Base-by-base conservation (phyloP, 2,888 invertebrate species). In the Craniophora ligustri region DNA sequence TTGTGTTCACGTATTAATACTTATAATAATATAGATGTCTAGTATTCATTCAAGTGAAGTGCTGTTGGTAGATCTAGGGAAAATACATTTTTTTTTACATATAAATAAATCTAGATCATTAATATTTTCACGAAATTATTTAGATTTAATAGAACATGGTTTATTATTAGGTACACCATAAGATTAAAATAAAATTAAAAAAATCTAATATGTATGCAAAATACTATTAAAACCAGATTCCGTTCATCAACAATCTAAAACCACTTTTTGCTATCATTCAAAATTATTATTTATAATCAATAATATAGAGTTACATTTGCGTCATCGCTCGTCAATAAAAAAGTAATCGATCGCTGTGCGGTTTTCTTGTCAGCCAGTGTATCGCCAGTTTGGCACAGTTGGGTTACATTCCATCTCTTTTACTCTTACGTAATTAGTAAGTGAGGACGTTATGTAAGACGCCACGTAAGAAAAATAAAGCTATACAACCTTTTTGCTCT, bases 401-500 rank as follows among this genome's bases (percentile, higher is more conserved):
- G 30, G 14, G 48, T 35, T 26, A 48, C 55, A 48, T 62, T 69
- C 63, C 60, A 55, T 74, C 66, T 61, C 62, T 44, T 61, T 57
- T 39, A 30, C 16, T 40, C 49, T 76, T 75, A 60, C 34, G 64
- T 64, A 77, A 77, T 42, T 36, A 18, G 35, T 48, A 54, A 69
- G 57, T 45, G 67, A 70, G 49, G 46, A 55, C 18, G 8, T 70
- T 76, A 72, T 44, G 40, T 72, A 72, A 74, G 46, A 5, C 35
- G 30, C 55, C 14, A 53, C 58, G 65, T 54, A 67, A 72, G 67
- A 70, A 62, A 68, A 67, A 71, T 57, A 42, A 60, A 41, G 68
- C 56, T 46, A 58, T 58, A 38, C 59, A 58, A 56, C 44, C 68
- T 75, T 66, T 67, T 59, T 73, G 76, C 77, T 78, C 78, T 78